Conservation (phyloP, 2,888 invertebrate genomes). For the Dicycla oo region DNA sequence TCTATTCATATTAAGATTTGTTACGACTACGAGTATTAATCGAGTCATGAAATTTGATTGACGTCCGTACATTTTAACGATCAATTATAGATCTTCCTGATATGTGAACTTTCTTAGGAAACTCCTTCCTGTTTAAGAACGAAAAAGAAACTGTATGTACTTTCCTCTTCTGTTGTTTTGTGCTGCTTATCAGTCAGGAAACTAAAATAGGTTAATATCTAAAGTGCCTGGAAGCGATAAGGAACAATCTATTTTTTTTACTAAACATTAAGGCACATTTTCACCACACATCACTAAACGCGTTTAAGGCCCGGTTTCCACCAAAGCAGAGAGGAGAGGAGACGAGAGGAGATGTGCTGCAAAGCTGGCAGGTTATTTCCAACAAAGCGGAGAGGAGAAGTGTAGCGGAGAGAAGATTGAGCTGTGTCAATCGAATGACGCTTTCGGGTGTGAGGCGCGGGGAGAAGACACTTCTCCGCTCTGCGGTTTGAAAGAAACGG, state of each 20-base stretch:
- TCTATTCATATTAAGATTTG: not conserved
- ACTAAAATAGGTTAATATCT: slow-evolving; percentile 36
- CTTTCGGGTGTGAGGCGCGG: too few species aligned
- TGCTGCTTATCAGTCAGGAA: slow-evolving; percentile 11
- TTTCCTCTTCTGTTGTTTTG: slow-evolving; percentile 3
- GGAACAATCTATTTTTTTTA: slow-evolving; percentile 21
- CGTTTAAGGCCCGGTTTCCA: too few species aligned
- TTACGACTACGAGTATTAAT: slow-evolving; percentile 23
- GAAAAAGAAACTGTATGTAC: slow-evolving; percentile 16
- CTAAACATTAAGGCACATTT: not conserved
- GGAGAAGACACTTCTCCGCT: too few species aligned
- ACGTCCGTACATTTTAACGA: slow-evolving; percentile 23
- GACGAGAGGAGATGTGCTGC: too few species aligned
- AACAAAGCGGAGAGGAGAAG: too few species aligned
- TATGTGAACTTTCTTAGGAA: not conserved
- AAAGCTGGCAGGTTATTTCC: too few species aligned
- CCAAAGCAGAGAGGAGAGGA: too few species aligned
- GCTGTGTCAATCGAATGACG: too few species aligned
- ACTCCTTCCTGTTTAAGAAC: slow-evolving; percentile 7
- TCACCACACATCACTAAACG: too few species aligned
- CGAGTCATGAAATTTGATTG: slow-evolving; percentile 34
- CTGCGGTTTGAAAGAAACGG: too few species aligned
- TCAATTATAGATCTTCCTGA: slow-evolving; percentile 8
- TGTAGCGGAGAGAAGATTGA: too few species aligned
- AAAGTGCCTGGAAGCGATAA: slow-evolving; percentile 27